Conservation (phyloP, 2,888 invertebrate genomes). For the Habroteleia sp. region DNA sequence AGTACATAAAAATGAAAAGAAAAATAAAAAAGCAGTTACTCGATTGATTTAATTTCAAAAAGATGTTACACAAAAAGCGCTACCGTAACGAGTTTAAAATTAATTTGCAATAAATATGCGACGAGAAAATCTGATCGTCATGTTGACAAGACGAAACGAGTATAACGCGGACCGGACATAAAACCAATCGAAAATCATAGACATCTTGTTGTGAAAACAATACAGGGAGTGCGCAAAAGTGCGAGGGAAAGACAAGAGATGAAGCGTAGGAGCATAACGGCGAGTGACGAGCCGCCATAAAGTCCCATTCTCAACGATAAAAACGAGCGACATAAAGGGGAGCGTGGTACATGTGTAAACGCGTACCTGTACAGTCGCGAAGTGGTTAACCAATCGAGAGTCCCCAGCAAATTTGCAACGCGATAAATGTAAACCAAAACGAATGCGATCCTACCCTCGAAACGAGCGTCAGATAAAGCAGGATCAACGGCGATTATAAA, state of each 20-base stretch:
- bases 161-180: neutral
- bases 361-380: conserved; percentile 47
- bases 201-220: conserved; percentile 37
- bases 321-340: conserved; percentile 60
- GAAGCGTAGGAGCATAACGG: conserved; percentile 63
- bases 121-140: conserved; percentile 6
- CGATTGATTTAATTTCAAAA: no score
- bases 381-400: conserved; percentile 70
- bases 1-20: no score
- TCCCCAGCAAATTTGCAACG: conserved; percentile 72
- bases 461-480: conserved; percentile 46
- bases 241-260: conserved; percentile 58
- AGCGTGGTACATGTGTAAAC: conserved; percentile 43
- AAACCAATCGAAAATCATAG: conserved; percentile 49
- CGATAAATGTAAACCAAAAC: conserved; percentile 62
- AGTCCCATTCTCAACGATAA: conserved; percentile 71
- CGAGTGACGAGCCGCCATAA: conserved; percentile 74
- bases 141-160: conserved; percentile 11
- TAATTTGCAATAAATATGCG: conserved; percentile 26
- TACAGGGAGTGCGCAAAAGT: conserved; percentile 24
- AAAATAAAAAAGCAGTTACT: no score
- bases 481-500: conserved; percentile 31
- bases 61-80: no score
- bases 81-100: no score
- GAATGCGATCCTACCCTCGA: conserved; percentile 50